phyloP scores from a whole-genome alignment of 2,113 vertebrate species.

The Alligator mississippiensis region DNA sequence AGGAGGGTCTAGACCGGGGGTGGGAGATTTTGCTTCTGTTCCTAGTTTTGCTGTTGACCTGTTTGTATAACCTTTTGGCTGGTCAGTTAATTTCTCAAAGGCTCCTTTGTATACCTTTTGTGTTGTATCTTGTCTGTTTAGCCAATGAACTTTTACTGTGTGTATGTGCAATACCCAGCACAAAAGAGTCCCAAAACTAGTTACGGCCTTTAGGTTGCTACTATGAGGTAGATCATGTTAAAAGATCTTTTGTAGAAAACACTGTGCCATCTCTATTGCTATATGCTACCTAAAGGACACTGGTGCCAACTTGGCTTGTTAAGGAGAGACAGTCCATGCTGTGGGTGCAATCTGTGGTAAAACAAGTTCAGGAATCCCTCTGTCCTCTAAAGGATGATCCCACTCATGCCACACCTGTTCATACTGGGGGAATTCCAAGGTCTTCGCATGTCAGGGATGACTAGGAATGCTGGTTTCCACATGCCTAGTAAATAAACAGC shows the following conservation, averaged over 20 bases:
- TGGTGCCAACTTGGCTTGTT: fast-evolving
- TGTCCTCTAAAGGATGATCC: neutral
- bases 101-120: too few species aligned
- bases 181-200: too few species aligned
- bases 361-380: neutral
- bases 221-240: neutral
- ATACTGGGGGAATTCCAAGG: neutral
- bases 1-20: neutral
- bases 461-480: neutral
- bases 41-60: too few species aligned
- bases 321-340: neutral
- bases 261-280: neutral
- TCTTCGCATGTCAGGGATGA: neutral
- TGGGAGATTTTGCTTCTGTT: neutral
- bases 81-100: too few species aligned
- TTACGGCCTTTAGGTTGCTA: neutral
- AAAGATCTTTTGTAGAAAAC: neutral
- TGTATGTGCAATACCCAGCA: too few species aligned
- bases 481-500: neutral
- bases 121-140: too few species aligned
- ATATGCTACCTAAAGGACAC: fast-evolving
- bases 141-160: too few species aligned
- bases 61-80: too few species aligned
- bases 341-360: neutral
- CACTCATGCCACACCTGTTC: neutral